Evolutionary conservation across 2,888 invertebrate species (phyloP).

Genomic region (Mimas tiliae): DNA sequence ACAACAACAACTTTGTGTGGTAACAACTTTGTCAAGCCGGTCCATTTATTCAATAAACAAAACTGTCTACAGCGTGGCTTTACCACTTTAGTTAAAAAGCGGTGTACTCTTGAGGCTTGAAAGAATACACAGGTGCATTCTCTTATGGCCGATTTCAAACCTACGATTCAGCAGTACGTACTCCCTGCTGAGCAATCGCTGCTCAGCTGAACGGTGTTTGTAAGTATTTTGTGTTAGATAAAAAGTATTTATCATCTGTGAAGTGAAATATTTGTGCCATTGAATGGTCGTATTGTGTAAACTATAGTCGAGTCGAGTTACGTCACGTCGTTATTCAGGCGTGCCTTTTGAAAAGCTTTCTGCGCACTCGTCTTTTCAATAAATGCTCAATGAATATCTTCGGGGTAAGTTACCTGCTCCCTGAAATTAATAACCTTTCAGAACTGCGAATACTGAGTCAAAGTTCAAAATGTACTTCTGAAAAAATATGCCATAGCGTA

Average conservation of each 20-base stretch:
- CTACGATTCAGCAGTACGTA: too few relatives aligned
- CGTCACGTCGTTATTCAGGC: slow-evolving; percentile 56
- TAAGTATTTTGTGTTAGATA: neutral
- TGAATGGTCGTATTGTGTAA: slow-evolving; percentile 40
- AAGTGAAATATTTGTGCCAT: slow-evolving; percentile 43
- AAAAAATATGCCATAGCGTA: too few relatives aligned
- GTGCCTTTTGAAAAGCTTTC: slow-evolving; percentile 66
- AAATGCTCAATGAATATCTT: slow-evolving; percentile 62
- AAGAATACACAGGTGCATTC: too few relatives aligned
- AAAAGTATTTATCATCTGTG: slow-evolving; percentile 21
- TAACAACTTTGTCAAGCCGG: too few relatives aligned
- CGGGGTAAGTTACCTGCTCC: slow-evolving; percentile 50
- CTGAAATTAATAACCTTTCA: slow-evolving; percentile 66
- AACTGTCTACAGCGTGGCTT: too few relatives aligned
- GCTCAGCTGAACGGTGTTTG: too few relatives aligned
- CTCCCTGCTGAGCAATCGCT: too few relatives aligned
- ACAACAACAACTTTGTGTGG: too few relatives aligned
- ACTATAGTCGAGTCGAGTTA: slow-evolving; percentile 45
- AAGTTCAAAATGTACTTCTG: neutral
- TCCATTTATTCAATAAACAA: too few relatives aligned
- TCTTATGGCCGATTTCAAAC: too few relatives aligned
- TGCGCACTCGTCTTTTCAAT: slow-evolving; percentile 64
- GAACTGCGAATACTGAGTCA: slow-evolving; percentile 34
- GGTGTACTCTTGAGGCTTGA: too few relatives aligned
- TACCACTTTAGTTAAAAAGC: too few relatives aligned